phyloP scores from a whole-genome alignment of 2,888 invertebrate genomes.

The Exocentrus adspersus region DNA sequence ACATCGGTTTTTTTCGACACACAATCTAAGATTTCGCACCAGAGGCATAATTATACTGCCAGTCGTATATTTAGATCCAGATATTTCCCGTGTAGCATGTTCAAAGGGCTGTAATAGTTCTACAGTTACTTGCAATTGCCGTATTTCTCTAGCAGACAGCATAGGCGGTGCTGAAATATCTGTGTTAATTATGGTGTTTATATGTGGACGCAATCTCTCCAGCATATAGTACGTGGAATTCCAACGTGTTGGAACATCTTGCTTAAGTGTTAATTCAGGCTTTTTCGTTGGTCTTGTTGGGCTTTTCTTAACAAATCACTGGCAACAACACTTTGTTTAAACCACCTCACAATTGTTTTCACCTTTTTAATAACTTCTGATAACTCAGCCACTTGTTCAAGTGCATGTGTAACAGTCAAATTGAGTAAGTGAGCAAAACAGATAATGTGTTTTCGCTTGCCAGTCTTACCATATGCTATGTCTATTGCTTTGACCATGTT shows the following conservation, averaged over 20 bases:
- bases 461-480: too few species aligned
- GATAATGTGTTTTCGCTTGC: too few species aligned
- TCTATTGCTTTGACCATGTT: too few species aligned
- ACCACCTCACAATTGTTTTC: conserved; percentile 30
- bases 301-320: conserved; percentile 15
- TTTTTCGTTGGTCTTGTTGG: too few species aligned
- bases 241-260: conserved; percentile 51
- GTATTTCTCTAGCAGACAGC: conserved; percentile 49
- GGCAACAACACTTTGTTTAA: conserved; percentile 26
- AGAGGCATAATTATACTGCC: conserved; percentile 37
- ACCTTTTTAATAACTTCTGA: background rate
- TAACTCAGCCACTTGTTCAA: background rate
- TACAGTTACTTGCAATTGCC: conserved; percentile 45
- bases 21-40: background rate
- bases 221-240: conserved; percentile 53
- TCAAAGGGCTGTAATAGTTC: conserved; percentile 50
- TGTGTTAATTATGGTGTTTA: conserved; percentile 24
- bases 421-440: too few species aligned
- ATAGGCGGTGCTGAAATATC: conserved; percentile 46
- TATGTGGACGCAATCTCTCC: conserved; percentile 47
- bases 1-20: background rate
- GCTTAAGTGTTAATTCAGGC: conserved; percentile 43
- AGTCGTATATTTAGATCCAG: conserved; percentile 52
- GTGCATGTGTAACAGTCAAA: background rate
- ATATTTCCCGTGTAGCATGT: conserved; percentile 55